These are phyloP conservation scores for Scaptomyza montana DNA, from an alignment of 1,140 invertebrate genomes.

Conservation along the genomic window DNA sequence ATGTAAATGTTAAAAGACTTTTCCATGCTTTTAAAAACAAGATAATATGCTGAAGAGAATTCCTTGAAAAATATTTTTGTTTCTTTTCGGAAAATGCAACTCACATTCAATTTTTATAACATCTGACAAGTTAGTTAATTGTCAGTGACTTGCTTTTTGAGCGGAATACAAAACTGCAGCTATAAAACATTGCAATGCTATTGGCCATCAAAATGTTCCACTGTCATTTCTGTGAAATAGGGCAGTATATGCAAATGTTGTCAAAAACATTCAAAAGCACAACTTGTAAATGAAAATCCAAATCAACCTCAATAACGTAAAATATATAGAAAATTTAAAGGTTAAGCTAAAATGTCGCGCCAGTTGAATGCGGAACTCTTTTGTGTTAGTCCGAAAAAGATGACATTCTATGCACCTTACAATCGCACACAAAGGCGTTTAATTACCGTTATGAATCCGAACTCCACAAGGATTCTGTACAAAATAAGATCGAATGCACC, in stretches of 20 bases:
- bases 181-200: too few relatives aligned
- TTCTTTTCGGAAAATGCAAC: too few relatives aligned
- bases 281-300: neutral
- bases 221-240: neutral
- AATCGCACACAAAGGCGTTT: conserved; percentile 36
- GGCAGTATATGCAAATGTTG: conserved; percentile 60
- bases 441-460: conserved; percentile 54
- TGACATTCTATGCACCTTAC: conserved; percentile 62
- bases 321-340: conserved; percentile 8
- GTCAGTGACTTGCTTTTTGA: neutral
- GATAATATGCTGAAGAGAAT: too few relatives aligned
- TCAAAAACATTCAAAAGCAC: conserved; percentile 41
- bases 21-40: neutral
- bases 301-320: neutral
- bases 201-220: neutral
- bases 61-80: too few relatives aligned
- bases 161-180: too few relatives aligned
- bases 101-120: too few relatives aligned
- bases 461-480: conserved; percentile 17
- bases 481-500: conserved; percentile 49
- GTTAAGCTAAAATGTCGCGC: neutral
- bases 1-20: too few relatives aligned
- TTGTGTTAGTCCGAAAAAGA: conserved; percentile 32
- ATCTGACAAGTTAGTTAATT: neutral
- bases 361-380: conserved; percentile 16